Evolutionary conservation across 1,140 invertebrate genomes (phyloP), one percentile per base, ranked within the genome.

Genomic region (Neuroterus valhalla): DNA sequence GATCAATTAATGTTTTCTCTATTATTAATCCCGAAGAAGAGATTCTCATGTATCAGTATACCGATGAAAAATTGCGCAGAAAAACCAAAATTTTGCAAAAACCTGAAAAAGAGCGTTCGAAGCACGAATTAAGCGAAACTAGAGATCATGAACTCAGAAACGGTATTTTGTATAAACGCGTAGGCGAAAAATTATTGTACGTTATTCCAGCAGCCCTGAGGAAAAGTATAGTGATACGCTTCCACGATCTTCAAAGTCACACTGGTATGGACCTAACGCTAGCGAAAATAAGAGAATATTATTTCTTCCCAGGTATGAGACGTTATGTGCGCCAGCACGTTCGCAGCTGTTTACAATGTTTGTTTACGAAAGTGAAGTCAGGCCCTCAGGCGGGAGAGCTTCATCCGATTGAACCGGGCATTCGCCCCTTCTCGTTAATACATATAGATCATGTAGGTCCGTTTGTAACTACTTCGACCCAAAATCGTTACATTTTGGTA

Each of bases 11-110:
- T 45, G 44, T 45, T 14, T 45, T 45, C 10, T 45, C 44, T 10
- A 45, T 45, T 45, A 45, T 45, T 14, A 45, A n/a, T n/a, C n/a
- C n/a, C n/a, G n/a, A n/a, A n/a, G n/a, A n/a, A n/a, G n/a, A n/a
- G n/a, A n/a, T n/a, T 14, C 6, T 2, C 6, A 45, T 75, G 19
- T 67, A 66, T 50, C 74, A 75, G 23, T 21, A 12, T 15, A 15
- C 38, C 2, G 74, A 75, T 23, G n/a, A 46, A 43, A 19, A 23
- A 1, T n/a, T 75, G 14, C 26, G 21, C 3, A 62, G 26, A 17
- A 75, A 75, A 48, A 75, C 66, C 38, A 62, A 70, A n/a, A 71
- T 75, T 38, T 70, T 75, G 21, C 1, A n/a, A 1, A 67, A 48
- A 67, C 42, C 50, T 17, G 31, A 1, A 14, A 43, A 10, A 0